These are phyloP conservation scores for Pleuronectes platessa DNA, from an alignment of 2,113 vertebrate species.

Conservation along the genomic window DNA sequence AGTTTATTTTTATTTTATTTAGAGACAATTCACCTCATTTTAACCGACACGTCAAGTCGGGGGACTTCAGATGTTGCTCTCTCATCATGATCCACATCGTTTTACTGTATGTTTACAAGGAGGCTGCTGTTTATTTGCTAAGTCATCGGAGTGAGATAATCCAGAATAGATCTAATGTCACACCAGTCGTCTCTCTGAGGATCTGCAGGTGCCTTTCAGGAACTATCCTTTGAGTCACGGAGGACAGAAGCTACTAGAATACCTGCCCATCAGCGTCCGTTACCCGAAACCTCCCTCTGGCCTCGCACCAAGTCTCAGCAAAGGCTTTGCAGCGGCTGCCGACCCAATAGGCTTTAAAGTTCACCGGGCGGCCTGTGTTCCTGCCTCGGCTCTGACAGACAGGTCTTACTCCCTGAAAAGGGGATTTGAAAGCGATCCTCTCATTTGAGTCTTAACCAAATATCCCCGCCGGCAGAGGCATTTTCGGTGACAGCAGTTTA, in stretches of 20 bases:
- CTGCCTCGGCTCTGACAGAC: slow-evolving; percentile 63
- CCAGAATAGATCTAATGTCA: slow-evolving; percentile 7
- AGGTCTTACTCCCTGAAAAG: slow-evolving; percentile 64
- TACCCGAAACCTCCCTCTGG: slow-evolving; percentile 51
- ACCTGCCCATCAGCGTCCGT: slow-evolving; percentile 14
- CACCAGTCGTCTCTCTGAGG: slow-evolving; percentile 7
- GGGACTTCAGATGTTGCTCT: slow-evolving; percentile 1
- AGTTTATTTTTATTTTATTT: not conserved
- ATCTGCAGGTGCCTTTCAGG: slow-evolving; percentile 47
- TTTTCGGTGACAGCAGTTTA: slow-evolving; percentile 60
- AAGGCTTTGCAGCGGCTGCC: slow-evolving; percentile 47
- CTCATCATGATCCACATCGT: not conserved
- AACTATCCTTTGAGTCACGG: slow-evolving; percentile 38
- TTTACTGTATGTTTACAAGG: slow-evolving; percentile 62
- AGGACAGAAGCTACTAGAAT: slow-evolving; percentile 51
- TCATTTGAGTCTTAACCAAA: slow-evolving; percentile 74
- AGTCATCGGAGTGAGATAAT: not conserved
- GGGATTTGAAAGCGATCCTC: slow-evolving; percentile 74
- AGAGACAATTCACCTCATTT: slow-evolving; percentile 31
- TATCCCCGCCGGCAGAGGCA: slow-evolving; percentile 50
- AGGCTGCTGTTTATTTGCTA: slow-evolving; percentile 55
- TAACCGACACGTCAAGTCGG: slow-evolving; percentile 6
- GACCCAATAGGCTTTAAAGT: slow-evolving; percentile 59
- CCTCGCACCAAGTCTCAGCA: slow-evolving; percentile 54
- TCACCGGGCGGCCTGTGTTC: slow-evolving; percentile 49